Evolutionary conservation across 2,888 invertebrate species (phyloP).

Genomic region (Coleophora flavipennella): DNA sequence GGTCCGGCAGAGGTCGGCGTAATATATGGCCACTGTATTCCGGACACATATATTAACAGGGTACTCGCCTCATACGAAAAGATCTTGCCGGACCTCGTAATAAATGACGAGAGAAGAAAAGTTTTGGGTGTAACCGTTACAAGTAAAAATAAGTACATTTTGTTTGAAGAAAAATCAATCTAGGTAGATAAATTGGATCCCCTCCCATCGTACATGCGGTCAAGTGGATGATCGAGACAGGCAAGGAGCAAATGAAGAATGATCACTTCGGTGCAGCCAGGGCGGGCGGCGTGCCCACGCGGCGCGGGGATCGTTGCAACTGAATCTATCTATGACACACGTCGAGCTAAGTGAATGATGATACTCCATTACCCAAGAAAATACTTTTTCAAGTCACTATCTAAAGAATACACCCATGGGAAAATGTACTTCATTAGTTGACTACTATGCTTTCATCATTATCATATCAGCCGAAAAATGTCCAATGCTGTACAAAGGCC

Average conservation of each 20-base stretch:
- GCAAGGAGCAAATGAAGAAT: constrained; percentile 61
- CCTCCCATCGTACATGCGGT: constrained; percentile 19
- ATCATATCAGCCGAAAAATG: too few species aligned
- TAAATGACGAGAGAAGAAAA: constrained; percentile 65
- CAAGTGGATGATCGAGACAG: constrained; percentile 40
- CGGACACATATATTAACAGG: constrained; percentile 73
- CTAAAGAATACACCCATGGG: background rate
- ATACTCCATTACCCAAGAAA: constrained; percentile 11
- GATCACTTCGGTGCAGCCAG: constrained; percentile 49
- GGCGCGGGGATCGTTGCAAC: constrained; percentile 19
- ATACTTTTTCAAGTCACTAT: constrained; percentile 1
- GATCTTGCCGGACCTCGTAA: constrained; percentile 68
- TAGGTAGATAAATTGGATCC: background rate
- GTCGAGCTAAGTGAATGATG: constrained; percentile 65
- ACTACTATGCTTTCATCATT: background rate
- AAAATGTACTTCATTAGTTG: background rate
- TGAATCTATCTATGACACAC: constrained; percentile 39
- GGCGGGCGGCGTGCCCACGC: constrained; percentile 11
- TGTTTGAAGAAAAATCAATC: constrained; percentile 32
- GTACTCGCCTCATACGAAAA: constrained; percentile 72
- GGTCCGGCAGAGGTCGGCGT: constrained; percentile 72
- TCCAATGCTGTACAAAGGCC: too few species aligned
- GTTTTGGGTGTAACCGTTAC: constrained; percentile 44
- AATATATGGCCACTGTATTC: constrained; percentile 74
- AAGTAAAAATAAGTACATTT: constrained; percentile 43